Conservation (phyloP, 2,113 vertebrate genomes). For the Brienomyrus longianalis region DNA sequence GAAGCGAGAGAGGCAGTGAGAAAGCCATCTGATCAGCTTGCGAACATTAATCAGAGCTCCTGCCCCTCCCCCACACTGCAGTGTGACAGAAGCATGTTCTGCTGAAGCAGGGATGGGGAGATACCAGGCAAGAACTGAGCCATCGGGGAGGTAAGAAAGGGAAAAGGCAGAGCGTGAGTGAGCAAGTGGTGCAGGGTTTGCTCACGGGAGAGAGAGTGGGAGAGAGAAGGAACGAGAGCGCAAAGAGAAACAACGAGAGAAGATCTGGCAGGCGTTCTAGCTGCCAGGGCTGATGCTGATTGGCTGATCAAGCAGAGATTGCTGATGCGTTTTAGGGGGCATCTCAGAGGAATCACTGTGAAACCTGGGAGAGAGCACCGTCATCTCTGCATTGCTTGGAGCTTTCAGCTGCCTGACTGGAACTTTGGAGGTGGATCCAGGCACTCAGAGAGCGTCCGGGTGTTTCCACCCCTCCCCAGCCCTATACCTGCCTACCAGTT, state of each 20-base stretch:
- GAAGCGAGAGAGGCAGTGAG: background rate
- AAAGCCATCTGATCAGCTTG: background rate
- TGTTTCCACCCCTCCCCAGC: background rate
- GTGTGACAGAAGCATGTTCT: background rate
- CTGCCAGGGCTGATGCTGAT: slow-evolving; percentile 42
- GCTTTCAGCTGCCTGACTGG: slow-evolving; percentile 43
- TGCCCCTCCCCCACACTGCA: background rate
- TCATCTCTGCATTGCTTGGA: slow-evolving; percentile 43
- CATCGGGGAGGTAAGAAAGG: slow-evolving; percentile 17
- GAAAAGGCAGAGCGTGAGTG: slow-evolving; percentile 18
- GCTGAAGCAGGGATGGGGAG: slow-evolving; percentile 1
- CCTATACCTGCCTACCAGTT: background rate
- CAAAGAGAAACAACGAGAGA: slow-evolving; percentile 28
- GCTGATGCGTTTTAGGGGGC: slow-evolving; percentile 52
- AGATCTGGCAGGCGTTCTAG: slow-evolving; percentile 48
- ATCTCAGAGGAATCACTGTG: slow-evolving; percentile 42
- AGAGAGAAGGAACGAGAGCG: background rate
- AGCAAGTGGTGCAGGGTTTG: slow-evolving; percentile 20
- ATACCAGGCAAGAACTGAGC: slow-evolving; percentile 35
- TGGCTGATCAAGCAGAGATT: slow-evolving; percentile 41
- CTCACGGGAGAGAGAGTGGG: slow-evolving; percentile 27
- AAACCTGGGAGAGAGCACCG: slow-evolving; percentile 49
- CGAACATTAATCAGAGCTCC: background rate
- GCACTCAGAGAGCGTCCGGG: background rate
- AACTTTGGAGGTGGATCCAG: slow-evolving; percentile 37